phyloP scores from a whole-genome alignment of 2,888 invertebrate species.

The Lamproptera curius region DNA sequence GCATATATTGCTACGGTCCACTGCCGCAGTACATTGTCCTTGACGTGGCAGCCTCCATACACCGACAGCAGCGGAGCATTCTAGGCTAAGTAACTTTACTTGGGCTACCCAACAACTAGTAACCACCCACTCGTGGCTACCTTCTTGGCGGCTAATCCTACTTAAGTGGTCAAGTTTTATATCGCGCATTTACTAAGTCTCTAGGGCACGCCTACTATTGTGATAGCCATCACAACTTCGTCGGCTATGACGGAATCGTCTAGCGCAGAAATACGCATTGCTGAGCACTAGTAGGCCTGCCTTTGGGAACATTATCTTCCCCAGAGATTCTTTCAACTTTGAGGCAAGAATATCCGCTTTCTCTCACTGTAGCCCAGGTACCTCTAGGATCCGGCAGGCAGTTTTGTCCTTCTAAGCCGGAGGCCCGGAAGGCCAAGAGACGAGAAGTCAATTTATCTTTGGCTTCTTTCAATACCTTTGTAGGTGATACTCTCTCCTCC shows the following conservation, averaged over 20 bases:
- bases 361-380: slow-evolving; percentile 12
- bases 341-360: slow-evolving; percentile 21
- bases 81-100: slow-evolving; percentile 1
- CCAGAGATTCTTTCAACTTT: no score
- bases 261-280: no score
- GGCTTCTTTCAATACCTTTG: slow-evolving; percentile 1
- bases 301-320: neutral
- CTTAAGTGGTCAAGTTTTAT: neutral
- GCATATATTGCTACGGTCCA: slow-evolving; percentile 15
- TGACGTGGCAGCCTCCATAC: slow-evolving; percentile 10
- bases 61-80: neutral
- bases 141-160: slow-evolving; percentile 21
- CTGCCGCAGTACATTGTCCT: slow-evolving; percentile 15
- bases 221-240: no score
- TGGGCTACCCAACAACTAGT: slow-evolving; percentile 21
- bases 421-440: slow-evolving; percentile 10
- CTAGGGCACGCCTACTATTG: neutral
- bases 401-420: slow-evolving; percentile 5
- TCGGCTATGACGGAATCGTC: no score
- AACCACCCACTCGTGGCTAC: neutral
- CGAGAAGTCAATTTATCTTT: neutral
- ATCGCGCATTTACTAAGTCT: slow-evolving; percentile 6
- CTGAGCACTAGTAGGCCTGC: neutral
- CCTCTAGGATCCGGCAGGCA: slow-evolving; percentile 20
- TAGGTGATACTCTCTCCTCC: slow-evolving; percentile 6